Evolutionary conservation across 1,140 invertebrate species (phyloP), one percentile per base, ranked within the genome.

Genomic region (Drosophila leontia): DNA sequence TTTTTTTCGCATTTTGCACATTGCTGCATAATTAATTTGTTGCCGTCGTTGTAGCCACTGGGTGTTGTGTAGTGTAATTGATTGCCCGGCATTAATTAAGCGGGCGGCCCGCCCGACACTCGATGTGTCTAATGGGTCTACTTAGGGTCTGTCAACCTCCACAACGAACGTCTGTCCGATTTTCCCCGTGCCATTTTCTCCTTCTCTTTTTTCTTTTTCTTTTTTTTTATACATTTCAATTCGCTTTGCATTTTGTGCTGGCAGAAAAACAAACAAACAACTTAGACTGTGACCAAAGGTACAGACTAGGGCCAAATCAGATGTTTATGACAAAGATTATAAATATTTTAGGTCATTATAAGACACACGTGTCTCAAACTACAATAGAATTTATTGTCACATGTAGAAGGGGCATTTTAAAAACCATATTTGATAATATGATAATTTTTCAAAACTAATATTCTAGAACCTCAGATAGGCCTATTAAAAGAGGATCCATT

Each of bases 21-120:
- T 80, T 87, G 67, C 82, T 87, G 83, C 83, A 87, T 87, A 87
- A 87, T 87, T 77, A 88, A 83, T 82, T 72, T 82, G 69, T 55
- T 81, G 29, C n/a, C 60, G 59, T 11, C 23, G 53, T 23, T 23
- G 51, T 15, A 2, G 17, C 17, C 32, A 15, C 3, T 26, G 47
- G 39, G 32, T 51, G 34, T 12, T 74, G 44, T 42, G 57, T 55
- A 68, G 61, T 84, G 70, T 87, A 88, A 88, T 87, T 87, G 83
- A 87, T 83, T 75, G 83, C 44, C 50, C 53, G 85, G 44, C 77
- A 88, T 88, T 80, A 83, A 87, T 80, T 84, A 84, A 39, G 63
- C 63, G 35, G 39, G 23, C 69, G 64, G 50, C 51, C 59, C 45
- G 55, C 56, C 62, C 57, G 80, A 76, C 53, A 74, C 82, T 65